Percentiles rank a stretch among this genome's conserved stretches.
These are phyloP conservation scores for Psammodynastes pulverulentus DNA, from an alignment of 2,113 vertebrate genomes.

Conservation along the genomic window DNA sequence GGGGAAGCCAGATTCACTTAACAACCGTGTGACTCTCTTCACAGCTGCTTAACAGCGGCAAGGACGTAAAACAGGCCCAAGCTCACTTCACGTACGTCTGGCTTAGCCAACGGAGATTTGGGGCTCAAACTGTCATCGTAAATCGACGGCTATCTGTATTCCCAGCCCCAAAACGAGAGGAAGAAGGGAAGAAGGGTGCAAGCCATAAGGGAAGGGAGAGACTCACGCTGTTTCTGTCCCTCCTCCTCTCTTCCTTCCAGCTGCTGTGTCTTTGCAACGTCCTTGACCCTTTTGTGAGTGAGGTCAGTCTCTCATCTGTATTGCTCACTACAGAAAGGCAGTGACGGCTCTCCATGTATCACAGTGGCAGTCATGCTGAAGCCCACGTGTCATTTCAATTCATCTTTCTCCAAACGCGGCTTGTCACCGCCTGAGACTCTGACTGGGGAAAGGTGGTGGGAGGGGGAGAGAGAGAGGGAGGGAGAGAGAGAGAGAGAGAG, in stretches of 20 bases:
- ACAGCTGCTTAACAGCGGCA: neutral
- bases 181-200: neutral
- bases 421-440: constrained; percentile 49
- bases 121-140: no score
- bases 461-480: neutral
- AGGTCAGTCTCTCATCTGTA: constrained; percentile 60
- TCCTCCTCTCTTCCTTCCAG: neutral
- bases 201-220: neutral
- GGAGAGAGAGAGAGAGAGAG: neutral
- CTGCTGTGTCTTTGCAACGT: constrained; percentile 38
- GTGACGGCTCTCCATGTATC: constrained; percentile 64
- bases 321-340: constrained; percentile 27
- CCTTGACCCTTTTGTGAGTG: constrained; percentile 58
- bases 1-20: no score
- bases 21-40: no score
- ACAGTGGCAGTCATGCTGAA: constrained; percentile 63
- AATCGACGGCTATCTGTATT: no score
- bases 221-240: rapidly evolving
- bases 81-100: no score
- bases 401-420: constrained; percentile 61
- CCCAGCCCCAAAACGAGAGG: neutral
- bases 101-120: no score
- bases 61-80: neutral
- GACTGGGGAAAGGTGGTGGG: neutral
- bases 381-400: constrained; percentile 64